phyloP scores from a whole-genome alignment of 2,113 vertebrate genomes.

The Glaucidium brasilianum region DNA sequence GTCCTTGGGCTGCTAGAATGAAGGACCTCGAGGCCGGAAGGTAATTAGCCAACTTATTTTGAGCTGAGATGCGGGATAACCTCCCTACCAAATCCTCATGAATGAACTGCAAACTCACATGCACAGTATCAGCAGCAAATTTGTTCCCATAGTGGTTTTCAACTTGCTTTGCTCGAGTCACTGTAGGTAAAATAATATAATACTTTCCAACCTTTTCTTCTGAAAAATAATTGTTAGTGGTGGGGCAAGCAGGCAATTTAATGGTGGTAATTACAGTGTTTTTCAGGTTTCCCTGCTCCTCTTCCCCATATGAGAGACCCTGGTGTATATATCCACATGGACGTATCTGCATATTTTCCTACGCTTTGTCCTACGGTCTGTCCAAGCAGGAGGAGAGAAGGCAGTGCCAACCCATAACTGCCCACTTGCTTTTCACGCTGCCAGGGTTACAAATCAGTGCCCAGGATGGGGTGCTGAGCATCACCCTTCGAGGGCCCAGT shows the following conservation, averaged over 20 bases:
- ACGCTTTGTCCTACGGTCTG: neutral
- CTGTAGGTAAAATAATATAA: neutral
- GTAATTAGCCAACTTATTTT: neutral
- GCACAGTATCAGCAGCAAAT: neutral
- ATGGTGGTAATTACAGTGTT: neutral
- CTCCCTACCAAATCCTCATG: neutral
- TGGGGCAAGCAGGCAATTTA: neutral
- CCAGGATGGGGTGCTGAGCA: neutral
- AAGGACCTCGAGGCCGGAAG: neutral
- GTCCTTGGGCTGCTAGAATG: neutral
- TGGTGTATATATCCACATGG: accelerated
- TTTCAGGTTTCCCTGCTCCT: neutral
- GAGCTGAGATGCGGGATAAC: neutral
- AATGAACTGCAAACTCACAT: neutral
- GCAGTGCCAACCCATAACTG: neutral
- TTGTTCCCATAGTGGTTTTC: neutral
- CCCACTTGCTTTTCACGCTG: neutral
- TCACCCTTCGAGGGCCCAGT: neutral
- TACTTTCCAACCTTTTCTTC: neutral
- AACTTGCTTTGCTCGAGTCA: neutral
- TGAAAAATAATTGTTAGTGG: neutral
- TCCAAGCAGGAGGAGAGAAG: neutral
- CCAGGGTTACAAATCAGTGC: neutral
- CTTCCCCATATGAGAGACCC: neutral
- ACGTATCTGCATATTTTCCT: neutral